Percentiles rank a stretch among this genome's conserved stretches.
These are phyloP conservation scores for Zelostemma sp. DNA, from an alignment of 1,140 invertebrate genomes.

Conservation along the genomic window DNA sequence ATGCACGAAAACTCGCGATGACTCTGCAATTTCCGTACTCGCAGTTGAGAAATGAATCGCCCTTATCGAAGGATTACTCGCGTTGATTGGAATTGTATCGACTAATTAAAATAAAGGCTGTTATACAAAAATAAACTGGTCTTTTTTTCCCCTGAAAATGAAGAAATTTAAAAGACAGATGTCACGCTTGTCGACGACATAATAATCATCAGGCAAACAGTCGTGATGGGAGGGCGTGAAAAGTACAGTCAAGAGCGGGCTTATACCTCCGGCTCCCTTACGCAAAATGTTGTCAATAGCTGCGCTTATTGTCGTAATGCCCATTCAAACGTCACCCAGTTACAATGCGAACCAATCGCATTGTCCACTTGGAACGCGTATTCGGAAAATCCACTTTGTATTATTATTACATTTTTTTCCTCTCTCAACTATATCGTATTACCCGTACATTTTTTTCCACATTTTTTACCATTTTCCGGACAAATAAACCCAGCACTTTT, in stretches of 20 bases:
- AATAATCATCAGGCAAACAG: conserved; percentile 26
- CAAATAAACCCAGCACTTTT: too few relatives aligned
- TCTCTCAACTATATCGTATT: background rate
- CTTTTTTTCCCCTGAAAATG: background rate
- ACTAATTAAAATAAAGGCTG: conserved; percentile 60
- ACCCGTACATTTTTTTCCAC: too few relatives aligned
- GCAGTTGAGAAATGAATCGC: background rate
- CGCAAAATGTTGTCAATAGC: conserved; percentile 61
- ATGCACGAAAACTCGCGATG: too few relatives aligned
- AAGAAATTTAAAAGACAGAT: conserved; percentile 20
- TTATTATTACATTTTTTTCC: background rate
- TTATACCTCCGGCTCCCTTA: conserved; percentile 53
- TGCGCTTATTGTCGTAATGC: conserved; percentile 65
- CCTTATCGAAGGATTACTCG: background rate
- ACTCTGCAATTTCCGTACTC: too few relatives aligned
- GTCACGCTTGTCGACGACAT: conserved; percentile 10
- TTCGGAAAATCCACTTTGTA: conserved; percentile 25
- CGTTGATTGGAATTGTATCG: background rate
- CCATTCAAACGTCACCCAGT: conserved; percentile 60
- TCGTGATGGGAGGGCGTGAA: conserved; percentile 60
- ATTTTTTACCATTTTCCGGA: too few relatives aligned
- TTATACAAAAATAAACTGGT: conserved; percentile 53
- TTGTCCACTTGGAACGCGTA: conserved; percentile 51
- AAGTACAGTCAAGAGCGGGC: conserved; percentile 64
- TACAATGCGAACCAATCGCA: conserved; percentile 56